Conservation (phyloP, 1,140 invertebrate genomes). For the Drosophila leontia region DNA sequence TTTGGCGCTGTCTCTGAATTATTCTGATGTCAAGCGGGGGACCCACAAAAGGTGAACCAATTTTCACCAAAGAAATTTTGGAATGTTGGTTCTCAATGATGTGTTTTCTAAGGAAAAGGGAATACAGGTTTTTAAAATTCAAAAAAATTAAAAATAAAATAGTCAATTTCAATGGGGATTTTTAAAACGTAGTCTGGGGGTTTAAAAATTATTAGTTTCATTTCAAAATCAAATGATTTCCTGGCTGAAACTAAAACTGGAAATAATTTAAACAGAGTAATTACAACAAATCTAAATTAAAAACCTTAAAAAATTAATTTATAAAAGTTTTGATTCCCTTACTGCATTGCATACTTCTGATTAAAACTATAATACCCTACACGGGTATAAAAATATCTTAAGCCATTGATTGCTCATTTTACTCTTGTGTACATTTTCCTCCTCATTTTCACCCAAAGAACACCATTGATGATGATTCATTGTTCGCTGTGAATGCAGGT, state of each 20-base stretch:
- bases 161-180: no score
- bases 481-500: constrained; percentile 57
- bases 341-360: no score
- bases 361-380: no score
- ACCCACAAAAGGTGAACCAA: constrained; percentile 42
- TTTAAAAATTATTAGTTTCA: neutral
- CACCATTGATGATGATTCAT: constrained; percentile 53
- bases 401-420: constrained; percentile 2
- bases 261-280: no score
- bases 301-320: no score
- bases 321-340: no score
- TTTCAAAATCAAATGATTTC: no score
- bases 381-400: neutral
- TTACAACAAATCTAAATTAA: no score
- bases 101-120: neutral
- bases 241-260: no score
- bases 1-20: constrained; percentile 49
- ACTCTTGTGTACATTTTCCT: neutral
- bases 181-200: no score
- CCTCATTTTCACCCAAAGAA: constrained; percentile 2
- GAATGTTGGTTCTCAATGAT: constrained; percentile 10
- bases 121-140: no score
- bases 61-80: constrained; percentile 8
- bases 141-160: no score
- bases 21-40: constrained; percentile 48